Percentiles rank a stretch among this genome's conserved stretches.
phyloP scores from a whole-genome alignment of 2,888 invertebrate genomes.

The Pollenia angustigena region DNA sequence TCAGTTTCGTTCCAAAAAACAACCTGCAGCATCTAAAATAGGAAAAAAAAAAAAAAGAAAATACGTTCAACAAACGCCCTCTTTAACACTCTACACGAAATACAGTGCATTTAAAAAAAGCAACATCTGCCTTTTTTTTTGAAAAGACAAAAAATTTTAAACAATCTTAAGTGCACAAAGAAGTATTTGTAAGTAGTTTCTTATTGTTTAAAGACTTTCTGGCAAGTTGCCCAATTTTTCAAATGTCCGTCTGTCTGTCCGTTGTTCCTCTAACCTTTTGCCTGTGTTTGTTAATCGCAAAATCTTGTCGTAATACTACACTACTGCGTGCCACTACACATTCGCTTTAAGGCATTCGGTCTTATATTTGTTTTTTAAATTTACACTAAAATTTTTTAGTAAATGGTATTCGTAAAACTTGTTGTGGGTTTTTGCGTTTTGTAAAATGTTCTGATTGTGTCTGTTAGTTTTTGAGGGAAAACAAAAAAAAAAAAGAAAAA shows the following conservation, averaged over 20 bases:
- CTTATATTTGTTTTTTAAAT: neutral
- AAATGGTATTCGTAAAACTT: no score
- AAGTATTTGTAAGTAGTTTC: slow-evolving; percentile 38
- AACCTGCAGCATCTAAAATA: slow-evolving; percentile 38
- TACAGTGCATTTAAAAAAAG: neutral
- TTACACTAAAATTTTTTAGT: neutral
- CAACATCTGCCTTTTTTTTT: slow-evolving; percentile 56
- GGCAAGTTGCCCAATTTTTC: slow-evolving; percentile 40
- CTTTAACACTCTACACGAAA: slow-evolving; percentile 50
- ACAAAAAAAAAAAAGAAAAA: slow-evolving; percentile 7
- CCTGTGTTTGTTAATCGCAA: slow-evolving; percentile 29
- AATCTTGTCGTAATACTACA: slow-evolving; percentile 43
- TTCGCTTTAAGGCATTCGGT: neutral
- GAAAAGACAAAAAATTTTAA: slow-evolving; percentile 1
- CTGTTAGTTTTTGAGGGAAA: slow-evolving; percentile 19
- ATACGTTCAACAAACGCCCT: slow-evolving; percentile 62
- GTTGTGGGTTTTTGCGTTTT: slow-evolving; percentile 14
- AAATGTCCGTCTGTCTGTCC: slow-evolving; percentile 37
- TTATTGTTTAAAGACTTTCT: slow-evolving; percentile 42
- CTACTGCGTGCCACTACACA: slow-evolving; percentile 9
- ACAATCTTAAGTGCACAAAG: slow-evolving; percentile 53
- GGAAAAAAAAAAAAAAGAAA: slow-evolving; percentile 29
- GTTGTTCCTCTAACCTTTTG: slow-evolving; percentile 40
- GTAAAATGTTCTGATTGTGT: slow-evolving; percentile 32
- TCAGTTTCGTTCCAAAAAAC: slow-evolving; percentile 23